Base-by-base conservation (phyloP, 1,140 invertebrate species). In the Dendrolimus punctatus region DNA sequence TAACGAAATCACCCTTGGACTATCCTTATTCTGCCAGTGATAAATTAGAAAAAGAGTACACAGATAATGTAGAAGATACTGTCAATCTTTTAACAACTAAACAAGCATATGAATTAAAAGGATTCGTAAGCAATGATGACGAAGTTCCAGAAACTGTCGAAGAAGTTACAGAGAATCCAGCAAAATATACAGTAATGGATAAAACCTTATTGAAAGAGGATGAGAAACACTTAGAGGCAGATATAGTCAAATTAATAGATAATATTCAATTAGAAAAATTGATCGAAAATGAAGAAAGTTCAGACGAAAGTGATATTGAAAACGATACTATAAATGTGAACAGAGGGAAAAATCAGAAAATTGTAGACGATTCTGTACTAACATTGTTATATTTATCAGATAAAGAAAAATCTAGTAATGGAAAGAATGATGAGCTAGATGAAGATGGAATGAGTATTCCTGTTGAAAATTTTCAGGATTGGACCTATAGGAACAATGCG, bases 321-420 rank as follows among this genome's bases (percentile, higher is more conserved):
- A 50, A 39, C 39, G 9, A 41, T 7, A 9, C 3, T 7, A 38
- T 23, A 5, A 48, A 60, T 46, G 23, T 6, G 41, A 43, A 53
- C 6, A 5, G 53, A 51, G 41, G 23, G 6, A 42, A 49, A 43
- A 8, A 8, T 6, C 10, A 44, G 39, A 42, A 51, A 9, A 45
- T 48, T 7, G 8, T 48, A 2, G 63, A 72, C 50, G 64, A 73
- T 43, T 66, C 60, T 23, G 43, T 68, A 36, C 42, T 71, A 39
- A 73, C 65, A 5, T 53, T 70, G 36, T 40, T 70, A 8, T 72
- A 73, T 54, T 57, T 74, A 51, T 72, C 66, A 36, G 67, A 70
- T 47, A 55, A 57, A 9, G 69, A 74, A 52, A 72, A 69, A 53
- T 23, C 1, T 23, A 55, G 53, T 6, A 40, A 51, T 2, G 5